These are phyloP conservation scores for Cossypha heuglini DNA, from an alignment of 2,797 vertebrate species.

Conservation along the genomic window DNA sequence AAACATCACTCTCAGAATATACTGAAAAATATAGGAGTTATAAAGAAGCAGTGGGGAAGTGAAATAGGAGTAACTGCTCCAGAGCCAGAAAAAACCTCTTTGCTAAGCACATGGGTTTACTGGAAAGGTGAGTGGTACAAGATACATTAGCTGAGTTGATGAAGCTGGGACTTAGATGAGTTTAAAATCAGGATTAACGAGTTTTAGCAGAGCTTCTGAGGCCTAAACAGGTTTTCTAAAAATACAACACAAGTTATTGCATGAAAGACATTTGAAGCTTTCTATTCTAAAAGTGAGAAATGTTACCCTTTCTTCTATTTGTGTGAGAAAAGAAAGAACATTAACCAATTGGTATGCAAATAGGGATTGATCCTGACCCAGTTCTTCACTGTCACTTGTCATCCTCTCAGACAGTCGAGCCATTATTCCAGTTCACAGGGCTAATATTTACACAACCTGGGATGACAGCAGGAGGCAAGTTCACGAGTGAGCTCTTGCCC, in stretches of 20 bases:
- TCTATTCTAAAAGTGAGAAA: background rate
- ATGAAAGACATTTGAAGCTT: background rate
- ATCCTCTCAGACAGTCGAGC: slow-evolving; percentile 29
- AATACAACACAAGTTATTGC: background rate
- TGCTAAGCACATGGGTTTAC: background rate
- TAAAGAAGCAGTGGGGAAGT: background rate
- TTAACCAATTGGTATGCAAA: slow-evolving; percentile 65
- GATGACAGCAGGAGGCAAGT: slow-evolving; percentile 9
- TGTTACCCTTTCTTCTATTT: background rate
- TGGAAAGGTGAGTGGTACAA: background rate
- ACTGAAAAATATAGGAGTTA: background rate
- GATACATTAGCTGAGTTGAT: background rate
- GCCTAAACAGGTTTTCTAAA: background rate
- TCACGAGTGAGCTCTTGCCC: background rate
- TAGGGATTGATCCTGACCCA: slow-evolving; percentile 57
- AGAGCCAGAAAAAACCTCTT: background rate
- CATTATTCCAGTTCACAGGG: slow-evolving; percentile 43
- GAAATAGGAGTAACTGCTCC: background rate
- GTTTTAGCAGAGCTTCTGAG: background rate
- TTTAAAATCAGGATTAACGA: background rate
- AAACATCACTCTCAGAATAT: background rate
- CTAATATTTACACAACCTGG: slow-evolving; percentile 44
- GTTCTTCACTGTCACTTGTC: slow-evolving; percentile 33
- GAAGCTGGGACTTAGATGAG: background rate
- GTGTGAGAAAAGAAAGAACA: background rate